Percentiles rank a stretch among this genome's conserved stretches.
Conservation (phyloP, 2,888 invertebrate genomes). For the Plebejus argus region DNA sequence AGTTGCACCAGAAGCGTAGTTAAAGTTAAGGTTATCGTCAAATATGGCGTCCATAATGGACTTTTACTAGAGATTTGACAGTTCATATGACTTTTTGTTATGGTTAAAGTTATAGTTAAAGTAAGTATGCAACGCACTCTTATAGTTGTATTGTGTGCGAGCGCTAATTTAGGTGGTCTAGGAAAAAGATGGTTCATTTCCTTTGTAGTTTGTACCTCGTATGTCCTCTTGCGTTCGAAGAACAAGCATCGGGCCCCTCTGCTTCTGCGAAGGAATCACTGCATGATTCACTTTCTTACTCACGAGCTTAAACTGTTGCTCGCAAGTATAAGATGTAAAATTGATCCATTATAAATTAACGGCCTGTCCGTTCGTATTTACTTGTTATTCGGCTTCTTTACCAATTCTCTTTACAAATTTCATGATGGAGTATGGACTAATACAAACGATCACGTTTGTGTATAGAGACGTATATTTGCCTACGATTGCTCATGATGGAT, state of each 20-base stretch:
- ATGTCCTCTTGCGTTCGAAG: background rate
- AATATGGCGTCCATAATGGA: no score
- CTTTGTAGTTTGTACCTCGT: background rate
- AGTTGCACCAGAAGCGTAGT: no score
- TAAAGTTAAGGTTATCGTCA: no score
- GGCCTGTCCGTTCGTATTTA: background rate
- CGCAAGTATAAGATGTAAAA: background rate
- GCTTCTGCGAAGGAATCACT: constrained; percentile 20
- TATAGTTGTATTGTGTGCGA: no score
- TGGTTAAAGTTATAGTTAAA: no score
- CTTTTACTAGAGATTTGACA: no score
- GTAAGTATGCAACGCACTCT: no score
- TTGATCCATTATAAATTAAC: constrained; percentile 20
- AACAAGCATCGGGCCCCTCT: background rate
- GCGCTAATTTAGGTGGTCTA: background rate
- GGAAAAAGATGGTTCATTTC: background rate
- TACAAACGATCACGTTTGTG: background rate
- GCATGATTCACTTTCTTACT: constrained; percentile 33
- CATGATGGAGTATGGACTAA: background rate
- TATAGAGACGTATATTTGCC: no score
- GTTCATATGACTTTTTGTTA: no score
- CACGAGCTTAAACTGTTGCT: constrained; percentile 28
- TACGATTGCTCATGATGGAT: no score
- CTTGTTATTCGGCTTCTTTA: background rate
- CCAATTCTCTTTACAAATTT: no score